Percentiles rank a stretch among this genome's conserved stretches.
Evolutionary conservation across 92 coral and sea anemone species (phyloP).

Genomic region (Porites rus): DNA sequence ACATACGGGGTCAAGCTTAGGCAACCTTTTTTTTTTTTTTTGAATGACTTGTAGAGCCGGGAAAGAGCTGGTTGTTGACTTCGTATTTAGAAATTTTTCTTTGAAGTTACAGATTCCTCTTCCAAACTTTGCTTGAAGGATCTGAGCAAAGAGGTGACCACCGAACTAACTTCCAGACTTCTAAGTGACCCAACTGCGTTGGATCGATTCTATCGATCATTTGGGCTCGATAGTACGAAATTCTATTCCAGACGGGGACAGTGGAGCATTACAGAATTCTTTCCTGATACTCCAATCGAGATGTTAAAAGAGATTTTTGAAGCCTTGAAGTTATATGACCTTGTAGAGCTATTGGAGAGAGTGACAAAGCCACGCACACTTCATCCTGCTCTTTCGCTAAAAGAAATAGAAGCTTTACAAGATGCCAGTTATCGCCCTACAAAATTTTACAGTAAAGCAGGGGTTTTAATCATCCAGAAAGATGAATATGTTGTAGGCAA

Average conservation of each 20-base stretch:
- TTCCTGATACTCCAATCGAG: not conserved
- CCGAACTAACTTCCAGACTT: not conserved
- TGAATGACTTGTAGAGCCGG: no score
- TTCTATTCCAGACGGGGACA: not conserved
- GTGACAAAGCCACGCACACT: not conserved
- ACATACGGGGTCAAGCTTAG: no score
- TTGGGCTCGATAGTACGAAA: not conserved
- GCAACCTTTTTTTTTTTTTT: no score
- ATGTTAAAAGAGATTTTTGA: not conserved
- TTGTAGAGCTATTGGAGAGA: not conserved
- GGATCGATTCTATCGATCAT: not conserved
- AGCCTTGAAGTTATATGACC: not conserved
- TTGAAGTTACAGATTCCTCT: not conserved
- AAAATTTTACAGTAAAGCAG: not conserved
- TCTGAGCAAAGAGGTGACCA: not conserved
- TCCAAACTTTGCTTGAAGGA: not conserved
- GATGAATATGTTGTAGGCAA: not conserved
- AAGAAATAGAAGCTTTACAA: not conserved
- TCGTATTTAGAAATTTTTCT: not conserved
- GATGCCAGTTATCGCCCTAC: not conserved
- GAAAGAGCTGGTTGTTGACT: no score
- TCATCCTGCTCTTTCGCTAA: not conserved
- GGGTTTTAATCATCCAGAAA: not conserved
- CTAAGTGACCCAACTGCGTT: not conserved
- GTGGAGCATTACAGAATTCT: not conserved